phyloP scores from a whole-genome alignment of 1,140 invertebrate genomes.

The Cyrtorhinus lividipennis region DNA sequence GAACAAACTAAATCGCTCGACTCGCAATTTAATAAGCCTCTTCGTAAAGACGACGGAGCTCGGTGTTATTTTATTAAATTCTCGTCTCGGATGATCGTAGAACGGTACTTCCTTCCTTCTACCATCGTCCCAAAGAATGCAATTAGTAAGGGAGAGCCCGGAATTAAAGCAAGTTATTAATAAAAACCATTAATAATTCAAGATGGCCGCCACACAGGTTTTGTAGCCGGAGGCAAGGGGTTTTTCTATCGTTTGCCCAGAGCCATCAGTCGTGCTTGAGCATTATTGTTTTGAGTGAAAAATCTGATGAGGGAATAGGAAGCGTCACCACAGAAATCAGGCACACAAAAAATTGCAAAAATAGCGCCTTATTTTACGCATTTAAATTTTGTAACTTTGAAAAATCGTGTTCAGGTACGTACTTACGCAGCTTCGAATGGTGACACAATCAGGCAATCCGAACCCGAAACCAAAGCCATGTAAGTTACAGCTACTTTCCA shows the following conservation, averaged over 20 bases:
- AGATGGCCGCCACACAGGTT: not conserved
- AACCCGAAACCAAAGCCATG: too few species aligned
- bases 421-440: too few species aligned
- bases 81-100: not conserved
- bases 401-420: too few species aligned
- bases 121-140: not conserved
- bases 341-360: too few species aligned
- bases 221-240: not conserved
- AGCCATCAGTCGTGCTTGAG: too few species aligned
- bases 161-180: slow-evolving; percentile 10
- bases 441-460: too few species aligned
- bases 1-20: not conserved
- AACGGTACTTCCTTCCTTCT: not conserved
- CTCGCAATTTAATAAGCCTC: not conserved
- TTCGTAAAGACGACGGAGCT: not conserved
- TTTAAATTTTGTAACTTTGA: too few species aligned
- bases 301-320: too few species aligned
- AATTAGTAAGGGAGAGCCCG: slow-evolving; percentile 2
- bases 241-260: not conserved
- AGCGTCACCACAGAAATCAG: too few species aligned
- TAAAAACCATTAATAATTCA: slow-evolving; percentile 8
- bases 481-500: too few species aligned
- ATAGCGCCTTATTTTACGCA: too few species aligned
- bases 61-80: not conserved
- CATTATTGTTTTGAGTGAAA: too few species aligned